These are phyloP conservation scores for Craniophora ligustri DNA, from an alignment of 2,888 invertebrate genomes.

Conservation along the genomic window DNA sequence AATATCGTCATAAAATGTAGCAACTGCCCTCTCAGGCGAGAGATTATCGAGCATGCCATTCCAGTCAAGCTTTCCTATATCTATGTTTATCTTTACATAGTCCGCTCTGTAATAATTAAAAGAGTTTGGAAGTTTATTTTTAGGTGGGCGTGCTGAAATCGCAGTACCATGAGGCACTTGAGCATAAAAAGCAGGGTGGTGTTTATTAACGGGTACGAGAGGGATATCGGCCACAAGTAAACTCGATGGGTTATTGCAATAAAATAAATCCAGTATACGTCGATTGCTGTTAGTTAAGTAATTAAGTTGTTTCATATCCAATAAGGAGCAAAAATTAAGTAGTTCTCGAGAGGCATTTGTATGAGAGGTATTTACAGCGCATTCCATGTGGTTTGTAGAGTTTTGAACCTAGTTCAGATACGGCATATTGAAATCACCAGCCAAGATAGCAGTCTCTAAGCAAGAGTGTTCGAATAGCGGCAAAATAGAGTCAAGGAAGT, in stretches of 20 bases:
- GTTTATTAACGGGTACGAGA: not conserved
- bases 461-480: not conserved
- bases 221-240: not conserved
- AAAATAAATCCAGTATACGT: slow-evolving; percentile 3
- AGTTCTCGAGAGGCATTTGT: not conserved
- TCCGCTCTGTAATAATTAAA: not conserved
- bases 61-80: not conserved
- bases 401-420: no score
- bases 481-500: not conserved
- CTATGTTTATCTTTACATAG: not conserved
- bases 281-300: not conserved
- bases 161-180: not conserved
- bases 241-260: not conserved
- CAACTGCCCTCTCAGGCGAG: not conserved
- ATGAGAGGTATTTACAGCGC: not conserved
- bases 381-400: no score
- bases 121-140: not conserved
- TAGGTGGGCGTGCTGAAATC: not conserved
- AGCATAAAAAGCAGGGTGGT: slow-evolving; percentile 1
- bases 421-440: not conserved
- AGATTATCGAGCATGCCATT: not conserved
- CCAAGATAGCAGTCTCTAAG: not conserved
- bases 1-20: not conserved
- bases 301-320: not conserved
- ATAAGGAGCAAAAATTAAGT: not conserved